phyloP scores from a whole-genome alignment of 2,797 vertebrate genomes.

The Poliocrania exsul region DNA sequence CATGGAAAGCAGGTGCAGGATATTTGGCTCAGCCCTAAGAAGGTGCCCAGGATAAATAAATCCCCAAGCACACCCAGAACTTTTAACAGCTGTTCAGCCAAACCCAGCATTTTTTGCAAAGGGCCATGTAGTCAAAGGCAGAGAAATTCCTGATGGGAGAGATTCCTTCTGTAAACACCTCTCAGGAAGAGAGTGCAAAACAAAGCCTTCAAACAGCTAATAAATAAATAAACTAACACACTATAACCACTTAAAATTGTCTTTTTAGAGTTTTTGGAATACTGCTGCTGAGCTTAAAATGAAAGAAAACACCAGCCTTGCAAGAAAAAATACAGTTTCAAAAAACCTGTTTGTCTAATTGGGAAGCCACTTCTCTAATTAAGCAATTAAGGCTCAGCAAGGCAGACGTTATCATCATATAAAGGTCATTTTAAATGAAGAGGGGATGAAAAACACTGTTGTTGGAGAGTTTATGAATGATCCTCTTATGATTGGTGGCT shows the following conservation, averaged over 20 bases:
- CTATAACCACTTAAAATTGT: neutral
- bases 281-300: constrained; percentile 32
- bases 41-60: neutral
- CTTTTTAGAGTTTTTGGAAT: constrained; percentile 13
- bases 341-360: constrained; percentile 59
- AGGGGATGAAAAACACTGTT: neutral
- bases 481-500: constrained; percentile 5
- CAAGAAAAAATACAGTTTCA: constrained; percentile 12
- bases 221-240: neutral
- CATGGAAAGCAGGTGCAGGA: accelerated
- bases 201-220: neutral
- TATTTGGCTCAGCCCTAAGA: neutral
- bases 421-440: constrained; percentile 72
- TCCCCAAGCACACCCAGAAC: neutral
- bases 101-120: neutral
- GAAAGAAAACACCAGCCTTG: neutral
- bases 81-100: neutral
- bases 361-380: constrained; percentile 63
- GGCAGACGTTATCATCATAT: constrained; percentile 49
- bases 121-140: neutral
- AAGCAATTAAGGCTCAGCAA: constrained; percentile 72
- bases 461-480: constrained; percentile 30
- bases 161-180: neutral
- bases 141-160: neutral
- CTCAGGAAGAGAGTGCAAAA: neutral